Evolutionary conservation across 2,797 vertebrate genomes (phyloP).

Genomic region (Triplophysa bombifrons): DNA sequence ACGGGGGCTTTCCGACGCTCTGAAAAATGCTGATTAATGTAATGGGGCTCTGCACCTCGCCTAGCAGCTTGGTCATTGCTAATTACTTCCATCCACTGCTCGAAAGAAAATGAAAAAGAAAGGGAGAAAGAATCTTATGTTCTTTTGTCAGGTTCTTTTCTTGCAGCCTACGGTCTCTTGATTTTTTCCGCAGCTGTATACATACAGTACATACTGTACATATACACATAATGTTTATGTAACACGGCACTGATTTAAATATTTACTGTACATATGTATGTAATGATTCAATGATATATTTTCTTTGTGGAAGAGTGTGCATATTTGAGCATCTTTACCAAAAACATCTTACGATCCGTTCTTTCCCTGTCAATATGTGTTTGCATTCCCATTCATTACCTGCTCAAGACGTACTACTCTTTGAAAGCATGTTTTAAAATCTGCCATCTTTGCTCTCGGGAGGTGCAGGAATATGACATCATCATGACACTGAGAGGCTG

Average conservation of each 20-base stretch:
- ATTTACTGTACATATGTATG: too few relatives aligned
- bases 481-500: not conserved
- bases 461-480: not conserved
- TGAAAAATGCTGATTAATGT: conserved; percentile 63
- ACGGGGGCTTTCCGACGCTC: conserved; percentile 43
- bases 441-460: not conserved
- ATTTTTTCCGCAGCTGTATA: too few relatives aligned
- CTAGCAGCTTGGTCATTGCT: conserved; percentile 55
- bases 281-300: too few relatives aligned
- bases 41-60: conserved; percentile 50
- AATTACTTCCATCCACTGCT: conserved; percentile 64
- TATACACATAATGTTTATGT: too few relatives aligned
- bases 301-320: not conserved
- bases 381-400: not conserved
- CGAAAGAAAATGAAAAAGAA: not conserved
- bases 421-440: not conserved
- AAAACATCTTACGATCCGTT: not conserved
- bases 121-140: not conserved
- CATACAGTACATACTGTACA: too few relatives aligned
- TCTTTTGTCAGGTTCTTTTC: not conserved
- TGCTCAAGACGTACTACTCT: not conserved
- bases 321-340: not conserved
- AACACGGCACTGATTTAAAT: too few relatives aligned
- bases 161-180: too few relatives aligned
- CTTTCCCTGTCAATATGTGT: not conserved